Conservation (phyloP, 2,797 vertebrate genomes). For the Carapus acus region DNA sequence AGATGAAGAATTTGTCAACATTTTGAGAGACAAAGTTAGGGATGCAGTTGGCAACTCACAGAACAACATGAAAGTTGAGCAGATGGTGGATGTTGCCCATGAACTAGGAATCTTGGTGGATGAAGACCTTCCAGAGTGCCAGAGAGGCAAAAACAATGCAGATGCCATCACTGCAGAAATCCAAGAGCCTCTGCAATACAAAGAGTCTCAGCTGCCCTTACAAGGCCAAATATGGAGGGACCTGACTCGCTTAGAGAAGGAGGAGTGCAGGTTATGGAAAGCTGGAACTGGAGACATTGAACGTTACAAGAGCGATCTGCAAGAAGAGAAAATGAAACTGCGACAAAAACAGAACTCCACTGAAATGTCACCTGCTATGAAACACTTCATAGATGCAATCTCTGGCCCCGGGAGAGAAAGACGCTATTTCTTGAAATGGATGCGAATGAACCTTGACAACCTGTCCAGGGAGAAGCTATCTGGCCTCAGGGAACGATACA, state of each 20-base stretch:
- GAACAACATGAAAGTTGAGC: not conserved
- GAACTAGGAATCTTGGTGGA: slow-evolving; percentile 28
- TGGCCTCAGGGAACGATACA: not conserved
- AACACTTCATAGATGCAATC: slow-evolving; percentile 2
- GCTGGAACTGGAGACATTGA: rapidly evolving
- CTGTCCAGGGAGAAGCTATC: slow-evolving; percentile 11
- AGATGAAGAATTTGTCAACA: slow-evolving; percentile 27
- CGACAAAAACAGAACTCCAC: slow-evolving; percentile 23
- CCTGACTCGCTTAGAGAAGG: slow-evolving; percentile 29
- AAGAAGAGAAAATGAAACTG: slow-evolving; percentile 13
- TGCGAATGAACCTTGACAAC: slow-evolving; percentile 26
- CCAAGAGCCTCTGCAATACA: slow-evolving; percentile 31
- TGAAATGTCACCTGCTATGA: not conserved
- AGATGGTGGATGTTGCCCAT: slow-evolving; percentile 34
- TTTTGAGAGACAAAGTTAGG: slow-evolving; percentile 18
- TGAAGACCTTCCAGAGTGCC: slow-evolving; percentile 24
- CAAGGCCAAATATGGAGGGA: slow-evolving; percentile 37
- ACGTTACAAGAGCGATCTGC: slow-evolving; percentile 15
- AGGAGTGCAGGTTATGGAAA: slow-evolving; percentile 18
- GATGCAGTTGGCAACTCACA: not conserved
- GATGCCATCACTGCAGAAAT: too few relatives aligned
- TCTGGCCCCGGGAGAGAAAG: slow-evolving; percentile 16
- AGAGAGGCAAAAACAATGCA: not conserved
- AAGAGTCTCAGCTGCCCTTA: slow-evolving; percentile 24
- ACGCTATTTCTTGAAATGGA: slow-evolving; percentile 33